Base-by-base conservation (phyloP, 2,888 invertebrate genomes). In the Agriopis aurantiaria region DNA sequence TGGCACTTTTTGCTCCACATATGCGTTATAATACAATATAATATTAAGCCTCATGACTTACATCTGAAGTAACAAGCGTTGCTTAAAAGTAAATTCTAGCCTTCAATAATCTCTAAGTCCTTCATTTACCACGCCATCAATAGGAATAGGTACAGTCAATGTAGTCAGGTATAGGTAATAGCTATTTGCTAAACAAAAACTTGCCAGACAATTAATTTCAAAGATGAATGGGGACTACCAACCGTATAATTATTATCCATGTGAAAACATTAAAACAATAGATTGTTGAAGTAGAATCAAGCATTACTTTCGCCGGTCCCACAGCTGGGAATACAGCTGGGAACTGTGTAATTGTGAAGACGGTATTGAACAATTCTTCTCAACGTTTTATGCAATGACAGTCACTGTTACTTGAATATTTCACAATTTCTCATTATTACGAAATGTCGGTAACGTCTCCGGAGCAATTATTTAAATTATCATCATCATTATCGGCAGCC, bases 351-450 rank as follows among this genome's bases (percentile, higher is more conserved):
- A 56, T 63, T 69, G 65, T 72, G 74, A 75, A 61, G 53, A 77
- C 76, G 71, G 77, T 80, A 76, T 76, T 79, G 81, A 86, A 89
- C 89, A 90, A 88, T 89, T 87, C 85, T 66, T 66, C 73, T 8
- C 9, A 43, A 73, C 79, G 82, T 82, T 91, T 91, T 90, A 90
- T 90, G 91, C 87, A 92, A 92, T 72, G 90, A 91, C 91, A 91
- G 89, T 91, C 83, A 90, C 82, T 82, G 85, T 87, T 85, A 82
- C 80, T 83, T 74, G 58, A 69, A 78, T 80, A 76, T 80, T 69
- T 76, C 76, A 77, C 81, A 79, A 76, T 80, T 73, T 82, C 69
- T 71, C 72, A 73, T 73, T 79, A 73, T 65, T 65, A 65, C 69
- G 52, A 61, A 56, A 65, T 57, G 75, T 73, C 75, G 68, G 71